Evolutionary conservation across 2,888 invertebrate species (phyloP).

Genomic region (Amphipoea lucens): DNA sequence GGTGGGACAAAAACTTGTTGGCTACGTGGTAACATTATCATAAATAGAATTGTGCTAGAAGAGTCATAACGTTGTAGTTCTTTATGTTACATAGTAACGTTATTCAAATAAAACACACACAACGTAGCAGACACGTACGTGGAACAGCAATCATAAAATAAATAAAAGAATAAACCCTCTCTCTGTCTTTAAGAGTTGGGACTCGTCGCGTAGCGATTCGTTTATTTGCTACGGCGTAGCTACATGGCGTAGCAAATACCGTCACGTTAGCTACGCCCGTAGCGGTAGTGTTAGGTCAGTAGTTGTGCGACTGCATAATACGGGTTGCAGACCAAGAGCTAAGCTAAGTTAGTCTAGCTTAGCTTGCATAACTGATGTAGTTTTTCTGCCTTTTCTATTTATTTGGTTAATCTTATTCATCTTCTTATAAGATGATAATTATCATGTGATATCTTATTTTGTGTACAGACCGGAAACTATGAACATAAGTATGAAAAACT

Average conservation of each 20-base stretch:
- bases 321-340: too few relatives aligned
- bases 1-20: not conserved
- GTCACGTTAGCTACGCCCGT: slow-evolving; percentile 31
- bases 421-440: too few relatives aligned
- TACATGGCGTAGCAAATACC: slow-evolving; percentile 22
- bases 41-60: not conserved
- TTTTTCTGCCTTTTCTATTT: too few relatives aligned
- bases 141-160: not conserved
- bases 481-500: too few relatives aligned
- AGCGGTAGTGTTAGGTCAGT: not conserved
- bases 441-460: too few relatives aligned
- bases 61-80: not conserved
- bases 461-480: too few relatives aligned
- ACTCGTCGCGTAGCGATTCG: slow-evolving; percentile 15
- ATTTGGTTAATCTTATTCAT: too few relatives aligned
- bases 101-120: not conserved
- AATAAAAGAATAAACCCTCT: slow-evolving; percentile 17
- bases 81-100: not conserved
- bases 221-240: slow-evolving; percentile 46
- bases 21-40: not conserved
- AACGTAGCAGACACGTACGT: not conserved
- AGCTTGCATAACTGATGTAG: too few relatives aligned
- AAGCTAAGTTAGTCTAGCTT: too few relatives aligned
- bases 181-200: not conserved
- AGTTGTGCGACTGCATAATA: not conserved